Conservation (phyloP, 2,797 vertebrate species). For the Neomorphus geoffroyi region DNA sequence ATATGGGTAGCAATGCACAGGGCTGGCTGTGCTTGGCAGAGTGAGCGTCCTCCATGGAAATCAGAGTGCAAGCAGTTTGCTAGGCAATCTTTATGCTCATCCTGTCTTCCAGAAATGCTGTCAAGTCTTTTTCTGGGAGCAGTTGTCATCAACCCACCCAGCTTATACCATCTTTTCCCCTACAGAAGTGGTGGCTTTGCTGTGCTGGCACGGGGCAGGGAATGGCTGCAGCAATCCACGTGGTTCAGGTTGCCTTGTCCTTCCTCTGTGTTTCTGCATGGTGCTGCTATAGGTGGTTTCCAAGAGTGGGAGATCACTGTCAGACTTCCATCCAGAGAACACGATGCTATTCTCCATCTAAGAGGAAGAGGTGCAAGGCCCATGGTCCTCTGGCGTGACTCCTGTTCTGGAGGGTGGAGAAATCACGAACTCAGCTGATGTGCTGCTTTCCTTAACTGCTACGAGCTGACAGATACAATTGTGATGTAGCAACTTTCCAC, state of each 20-base stretch:
- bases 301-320: not conserved
- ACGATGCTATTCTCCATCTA: not conserved
- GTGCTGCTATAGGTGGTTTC: not conserved
- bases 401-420: not conserved
- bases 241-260: not conserved
- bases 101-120: not conserved
- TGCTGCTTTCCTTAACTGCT: slow-evolving; percentile 17
- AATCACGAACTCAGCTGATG: slow-evolving; percentile 6
- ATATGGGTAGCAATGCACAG: fast-evolving
- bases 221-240: fast-evolving
- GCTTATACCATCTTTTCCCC: not conserved
- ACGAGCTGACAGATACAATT: slow-evolving; percentile 40
- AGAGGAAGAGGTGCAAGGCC: not conserved
- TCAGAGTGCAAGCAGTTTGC: fast-evolving
- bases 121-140: not conserved
- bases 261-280: too few species aligned
- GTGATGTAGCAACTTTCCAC: slow-evolving; percentile 54
- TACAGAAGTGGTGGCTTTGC: not conserved
- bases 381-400: not conserved
- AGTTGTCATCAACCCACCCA: not conserved
- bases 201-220: not conserved
- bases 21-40: not conserved
- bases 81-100: not conserved
- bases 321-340: not conserved
- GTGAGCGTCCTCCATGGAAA: not conserved